A percentile compares a stretch with the other conserved stretches of the same genome.
phyloP scores from a whole-genome alignment of 2,113 vertebrate genomes.

The Myanophis thanlyinensis region DNA sequence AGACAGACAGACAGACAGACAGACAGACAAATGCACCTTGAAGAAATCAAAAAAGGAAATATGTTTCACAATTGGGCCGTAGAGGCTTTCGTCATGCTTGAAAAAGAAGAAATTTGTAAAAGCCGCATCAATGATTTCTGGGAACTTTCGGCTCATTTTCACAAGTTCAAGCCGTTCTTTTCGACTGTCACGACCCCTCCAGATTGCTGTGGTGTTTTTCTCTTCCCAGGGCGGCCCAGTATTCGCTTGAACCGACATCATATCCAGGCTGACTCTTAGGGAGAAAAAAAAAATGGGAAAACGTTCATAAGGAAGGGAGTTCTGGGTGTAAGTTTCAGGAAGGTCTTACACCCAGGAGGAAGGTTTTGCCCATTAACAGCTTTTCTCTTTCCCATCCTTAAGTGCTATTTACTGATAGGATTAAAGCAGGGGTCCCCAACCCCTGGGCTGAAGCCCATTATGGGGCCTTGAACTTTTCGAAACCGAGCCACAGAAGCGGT shows the following conservation, averaged over 20 bases:
- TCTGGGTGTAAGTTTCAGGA: background rate
- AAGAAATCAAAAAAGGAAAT: conserved; percentile 99
- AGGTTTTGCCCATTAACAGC: too few species aligned
- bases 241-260: conserved; percentile 97
- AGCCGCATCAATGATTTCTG: conserved; percentile 88
- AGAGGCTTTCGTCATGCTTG: conserved; percentile 90
- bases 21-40: conserved; percentile 78
- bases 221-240: conserved; percentile 86
- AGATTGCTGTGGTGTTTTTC: conserved; percentile 89
- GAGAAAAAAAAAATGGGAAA: conserved; percentile 41
- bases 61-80: conserved; percentile 95
- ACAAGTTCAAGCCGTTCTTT: conserved; percentile 94
- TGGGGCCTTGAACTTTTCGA: too few species aligned
- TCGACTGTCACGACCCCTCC: conserved; percentile 95
- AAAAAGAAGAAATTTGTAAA: conserved; percentile 99
- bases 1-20: too few species aligned
- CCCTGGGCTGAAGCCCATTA: too few species aligned
- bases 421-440: background rate
- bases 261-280: conserved; percentile 92
- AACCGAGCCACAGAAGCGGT: too few species aligned
- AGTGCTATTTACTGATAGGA: background rate
- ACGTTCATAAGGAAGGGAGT: conserved; percentile 14
- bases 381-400: background rate
- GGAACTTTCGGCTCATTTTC: conserved; percentile 85
- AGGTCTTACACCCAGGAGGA: background rate